Percentiles rank a stretch among this genome's conserved stretches.
phyloP scores from a whole-genome alignment of 2,113 vertebrate species.

The Cyprinus carpio region DNA sequence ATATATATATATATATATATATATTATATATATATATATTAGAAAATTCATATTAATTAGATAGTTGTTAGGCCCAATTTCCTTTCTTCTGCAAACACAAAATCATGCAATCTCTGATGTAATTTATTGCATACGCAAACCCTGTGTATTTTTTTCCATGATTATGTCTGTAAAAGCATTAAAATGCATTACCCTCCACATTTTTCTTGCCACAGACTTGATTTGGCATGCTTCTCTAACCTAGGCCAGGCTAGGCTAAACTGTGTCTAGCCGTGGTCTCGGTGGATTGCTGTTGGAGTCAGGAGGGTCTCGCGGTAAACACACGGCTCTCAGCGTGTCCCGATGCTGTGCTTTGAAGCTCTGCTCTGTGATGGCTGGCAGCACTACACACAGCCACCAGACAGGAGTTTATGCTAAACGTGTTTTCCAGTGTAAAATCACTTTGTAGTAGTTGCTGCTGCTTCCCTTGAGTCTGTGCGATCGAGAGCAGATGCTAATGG shows the following conservation, averaged over 20 bases:
- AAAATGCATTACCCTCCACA: constrained; percentile 23
- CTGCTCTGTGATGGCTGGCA: constrained; percentile 69
- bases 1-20: no score
- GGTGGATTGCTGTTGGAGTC: constrained; percentile 35
- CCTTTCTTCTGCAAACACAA: no score
- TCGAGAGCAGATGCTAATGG: constrained; percentile 37
- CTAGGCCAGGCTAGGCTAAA: constrained; percentile 10
- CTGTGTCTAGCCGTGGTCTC: background rate
- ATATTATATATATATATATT: no score
- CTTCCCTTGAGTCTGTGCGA: constrained; percentile 41
- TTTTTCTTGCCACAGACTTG: background rate
- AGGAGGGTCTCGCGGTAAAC: constrained; percentile 66
- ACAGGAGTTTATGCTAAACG: constrained; percentile 65
- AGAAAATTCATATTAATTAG: no score
- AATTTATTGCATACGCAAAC: background rate
- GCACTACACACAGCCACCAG: constrained; percentile 69
- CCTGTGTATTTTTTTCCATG: background rate
- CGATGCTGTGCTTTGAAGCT: constrained; percentile 64
- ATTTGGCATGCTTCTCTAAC: constrained; percentile 1
- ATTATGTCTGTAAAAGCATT: background rate
- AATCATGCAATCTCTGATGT: no score
- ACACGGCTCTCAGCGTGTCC: constrained; percentile 52
- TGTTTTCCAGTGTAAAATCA: constrained; percentile 71
- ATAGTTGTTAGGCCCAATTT: no score
- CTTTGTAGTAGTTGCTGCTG: constrained; percentile 64